Evolutionary conservation across 2,888 invertebrate genomes (phyloP), one percentile per base, ranked within the genome.

Genomic region (Meghimatium bilineatum): DNA sequence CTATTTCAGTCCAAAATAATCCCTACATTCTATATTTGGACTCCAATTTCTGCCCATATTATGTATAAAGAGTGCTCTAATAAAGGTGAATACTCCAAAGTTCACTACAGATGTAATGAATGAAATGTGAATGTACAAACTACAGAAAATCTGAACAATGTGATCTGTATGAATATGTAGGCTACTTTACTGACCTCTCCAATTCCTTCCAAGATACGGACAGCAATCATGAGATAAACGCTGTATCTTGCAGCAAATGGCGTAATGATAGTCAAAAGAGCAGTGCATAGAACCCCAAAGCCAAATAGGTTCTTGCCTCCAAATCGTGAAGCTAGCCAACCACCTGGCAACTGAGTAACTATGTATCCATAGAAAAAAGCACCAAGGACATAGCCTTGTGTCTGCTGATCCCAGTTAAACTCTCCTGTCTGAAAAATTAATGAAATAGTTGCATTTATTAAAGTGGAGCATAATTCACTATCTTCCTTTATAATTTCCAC

Each of bases 231-330:
- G 44, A 96, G 95, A 0, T 95, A 95, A 20, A 96, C 95, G 23
- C 96, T 95, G n/a, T 95, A 92, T 76, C 96, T 95, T 1, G 97
- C 96, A 8, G 96, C 95, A 88, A 96, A 91, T 0, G 97, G 97
- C 0, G 97, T 97, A 8, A 97, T 90, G 1, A 97, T 91, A 0
- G 97, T 97, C 89, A 97, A 96, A 17, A 97, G 92, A 0, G 97
- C 96, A 0, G 97, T 97, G 26, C 96, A 96, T 0, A 97, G 94
- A 26, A 97, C 96, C 71, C 97, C 97, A 84, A 96, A 94, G 0
- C 96, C 96, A 32, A 97, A 94, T 0, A 97, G 95, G 94, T 96
- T 96, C 93, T 97, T 97, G n/a, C 97, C 97, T 26, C 97, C 97
- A 88, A 96, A 97, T 88, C 95, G 95, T 90, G 97, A 97, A 0